Conservation (phyloP, 1,140 invertebrate genomes). For the Lutraria rhynchaena region DNA sequence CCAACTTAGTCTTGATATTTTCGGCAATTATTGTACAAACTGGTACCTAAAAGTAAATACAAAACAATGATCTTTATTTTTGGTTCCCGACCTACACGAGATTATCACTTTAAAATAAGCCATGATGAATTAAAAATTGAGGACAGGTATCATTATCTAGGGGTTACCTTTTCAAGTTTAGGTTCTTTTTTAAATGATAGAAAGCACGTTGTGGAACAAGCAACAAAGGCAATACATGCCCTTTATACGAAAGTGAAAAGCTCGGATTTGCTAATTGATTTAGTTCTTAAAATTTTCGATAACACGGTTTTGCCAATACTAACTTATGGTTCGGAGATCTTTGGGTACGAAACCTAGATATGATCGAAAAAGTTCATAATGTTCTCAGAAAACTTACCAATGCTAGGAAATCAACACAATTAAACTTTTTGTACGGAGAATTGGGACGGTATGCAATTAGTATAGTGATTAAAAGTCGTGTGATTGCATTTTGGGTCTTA, state of each 20-base stretch:
- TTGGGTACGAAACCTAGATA: constrained; percentile 31
- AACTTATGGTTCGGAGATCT: constrained; percentile 31
- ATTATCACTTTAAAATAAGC: constrained; percentile 1
- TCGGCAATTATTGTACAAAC: background rate
- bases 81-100: background rate
- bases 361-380: constrained; percentile 30
- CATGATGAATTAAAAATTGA: background rate
- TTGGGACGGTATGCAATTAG: constrained; percentile 17
- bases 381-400: constrained; percentile 21
- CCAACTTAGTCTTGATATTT: background rate
- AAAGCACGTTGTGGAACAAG: constrained; percentile 22
- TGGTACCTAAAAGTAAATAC: background rate
- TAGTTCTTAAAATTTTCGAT: constrained; percentile 34
- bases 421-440: constrained; percentile 6
- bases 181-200: constrained; percentile 32
- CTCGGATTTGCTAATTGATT: constrained; percentile 1
- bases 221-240: constrained; percentile 19
- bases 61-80: background rate
- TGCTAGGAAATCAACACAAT: background rate
- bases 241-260: constrained; percentile 15
- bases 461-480: constrained; percentile 1
- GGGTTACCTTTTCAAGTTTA: constrained; percentile 7
- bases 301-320: constrained; percentile 23
- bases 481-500: constrained; percentile 25
- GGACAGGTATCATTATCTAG: constrained; percentile 28